A percentile compares a stretch with the other conserved stretches of the same genome.
Evolutionary conservation across 2,888 invertebrate genomes (phyloP).

Genomic region (Eurois occulta): DNA sequence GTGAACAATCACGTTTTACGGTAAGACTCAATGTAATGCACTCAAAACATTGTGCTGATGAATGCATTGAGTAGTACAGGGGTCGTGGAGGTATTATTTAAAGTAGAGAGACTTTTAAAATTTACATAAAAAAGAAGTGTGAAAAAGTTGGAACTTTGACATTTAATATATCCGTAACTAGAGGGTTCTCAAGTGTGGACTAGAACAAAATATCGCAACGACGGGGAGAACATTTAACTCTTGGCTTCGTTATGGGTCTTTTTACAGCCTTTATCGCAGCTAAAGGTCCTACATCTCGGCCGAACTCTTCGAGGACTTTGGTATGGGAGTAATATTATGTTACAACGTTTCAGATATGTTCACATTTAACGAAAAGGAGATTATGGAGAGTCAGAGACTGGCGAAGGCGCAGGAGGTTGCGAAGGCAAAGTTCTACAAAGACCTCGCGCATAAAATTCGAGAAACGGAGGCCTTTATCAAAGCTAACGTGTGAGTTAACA

Average conservation of each 20-base stretch:
- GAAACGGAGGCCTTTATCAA: slow-evolving; percentile 85
- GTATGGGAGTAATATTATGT: background rate
- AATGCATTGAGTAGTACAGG: too few relatives aligned
- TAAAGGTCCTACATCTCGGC: background rate
- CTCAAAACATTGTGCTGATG: too few relatives aligned
- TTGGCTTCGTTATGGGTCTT: too few relatives aligned
- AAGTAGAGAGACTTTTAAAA: too few relatives aligned
- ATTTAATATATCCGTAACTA: background rate
- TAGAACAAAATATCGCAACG: too few relatives aligned
- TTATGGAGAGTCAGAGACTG: slow-evolving; percentile 77
- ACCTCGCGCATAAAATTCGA: slow-evolving; percentile 79
- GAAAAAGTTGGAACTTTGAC: too few relatives aligned
- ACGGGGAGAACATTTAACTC: too few relatives aligned
- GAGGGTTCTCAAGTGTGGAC: background rate
- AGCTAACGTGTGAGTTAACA: slow-evolving; percentile 82
- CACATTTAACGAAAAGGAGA: slow-evolving; percentile 85
- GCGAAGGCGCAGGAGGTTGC: slow-evolving; percentile 85
- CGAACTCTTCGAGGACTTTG: background rate
- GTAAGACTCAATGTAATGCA: too few relatives aligned
- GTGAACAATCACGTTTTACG: too few relatives aligned
- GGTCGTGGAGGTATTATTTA: too few relatives aligned
- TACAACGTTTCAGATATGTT: slow-evolving; percentile 83
- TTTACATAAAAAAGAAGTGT: too few relatives aligned
- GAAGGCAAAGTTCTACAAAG: slow-evolving; percentile 84
- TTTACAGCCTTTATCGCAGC: too few relatives aligned